Percentiles rank a stretch among this genome's conserved stretches.
phyloP scores from a whole-genome alignment of 2,113 vertebrate species.

The Chunga burmeisteri region DNA sequence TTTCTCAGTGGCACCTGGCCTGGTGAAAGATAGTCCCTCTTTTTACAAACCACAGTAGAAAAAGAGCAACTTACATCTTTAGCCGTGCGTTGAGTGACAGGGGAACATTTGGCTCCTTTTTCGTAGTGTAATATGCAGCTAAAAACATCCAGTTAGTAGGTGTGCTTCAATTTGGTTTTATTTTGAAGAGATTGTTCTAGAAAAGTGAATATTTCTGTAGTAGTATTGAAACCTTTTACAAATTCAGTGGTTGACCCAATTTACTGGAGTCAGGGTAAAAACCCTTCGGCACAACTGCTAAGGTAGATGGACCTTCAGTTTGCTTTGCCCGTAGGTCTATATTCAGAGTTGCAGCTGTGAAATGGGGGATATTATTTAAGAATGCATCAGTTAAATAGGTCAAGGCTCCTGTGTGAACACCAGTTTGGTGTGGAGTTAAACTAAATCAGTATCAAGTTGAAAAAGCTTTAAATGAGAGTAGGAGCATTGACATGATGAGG shows the following conservation, averaged over 20 bases:
- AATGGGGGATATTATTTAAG: neutral
- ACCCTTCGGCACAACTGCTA: neutral
- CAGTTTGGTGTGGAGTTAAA: neutral
- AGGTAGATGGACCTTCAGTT: neutral
- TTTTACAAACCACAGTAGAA: neutral
- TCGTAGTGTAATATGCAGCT: neutral
- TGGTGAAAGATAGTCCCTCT: neutral
- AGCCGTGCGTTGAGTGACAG: slow-evolving; percentile 10
- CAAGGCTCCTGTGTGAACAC: neutral
- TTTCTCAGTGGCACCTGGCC: neutral
- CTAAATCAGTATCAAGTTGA: neutral
- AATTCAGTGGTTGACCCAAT: neutral
- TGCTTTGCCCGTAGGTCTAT: neutral
- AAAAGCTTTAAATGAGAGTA: neutral
- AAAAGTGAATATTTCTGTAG: slow-evolving; percentile 5
- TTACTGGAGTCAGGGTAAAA: neutral
- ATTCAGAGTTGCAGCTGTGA: neutral
- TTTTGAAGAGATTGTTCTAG: neutral
- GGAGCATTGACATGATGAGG: neutral
- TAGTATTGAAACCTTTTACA: neutral
- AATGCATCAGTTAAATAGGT: neutral
- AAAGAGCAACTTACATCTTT: slow-evolving; percentile 21
- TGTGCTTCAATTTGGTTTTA: slow-evolving; percentile 10
- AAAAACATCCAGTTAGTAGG: slow-evolving; percentile 51
- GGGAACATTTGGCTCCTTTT: slow-evolving; percentile 35